phyloP scores from a whole-genome alignment of 2,797 vertebrate species.

The Neostethus bicornis region DNA sequence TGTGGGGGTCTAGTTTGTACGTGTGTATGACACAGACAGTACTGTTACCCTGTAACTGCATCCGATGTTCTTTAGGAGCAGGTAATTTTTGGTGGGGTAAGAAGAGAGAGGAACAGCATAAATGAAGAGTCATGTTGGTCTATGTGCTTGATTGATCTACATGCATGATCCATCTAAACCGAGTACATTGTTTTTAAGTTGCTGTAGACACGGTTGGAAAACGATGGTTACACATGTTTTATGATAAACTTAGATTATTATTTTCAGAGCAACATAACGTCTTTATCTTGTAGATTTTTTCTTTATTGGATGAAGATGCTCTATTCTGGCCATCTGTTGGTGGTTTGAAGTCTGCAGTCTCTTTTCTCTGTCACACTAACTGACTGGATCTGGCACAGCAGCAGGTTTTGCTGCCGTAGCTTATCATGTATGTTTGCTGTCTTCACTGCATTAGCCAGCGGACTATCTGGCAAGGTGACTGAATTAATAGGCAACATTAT shows the following conservation, averaged over 20 bases:
- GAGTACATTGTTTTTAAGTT: not conserved
- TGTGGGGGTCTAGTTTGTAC: constrained; percentile 38
- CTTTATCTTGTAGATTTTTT: constrained; percentile 18
- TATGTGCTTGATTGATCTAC: constrained; percentile 29
- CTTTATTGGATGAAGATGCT: constrained; percentile 35
- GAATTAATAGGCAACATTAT: constrained; percentile 57
- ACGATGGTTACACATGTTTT: not conserved
- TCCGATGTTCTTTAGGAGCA: constrained; percentile 8
- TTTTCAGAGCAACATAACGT: constrained; percentile 7
- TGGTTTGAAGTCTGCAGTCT: constrained; percentile 47
- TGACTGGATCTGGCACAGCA: constrained; percentile 58
- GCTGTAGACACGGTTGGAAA: not conserved
- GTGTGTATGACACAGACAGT: constrained; percentile 12
- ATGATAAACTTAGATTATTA: not conserved
- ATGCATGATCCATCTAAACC: constrained; percentile 19
- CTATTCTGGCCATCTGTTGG: constrained; percentile 52
- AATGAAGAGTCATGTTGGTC: constrained; percentile 20
- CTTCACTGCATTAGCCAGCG: constrained; percentile 50
- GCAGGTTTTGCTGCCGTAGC: constrained; percentile 49
- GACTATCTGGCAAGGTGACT: constrained; percentile 43
- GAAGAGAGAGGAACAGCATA: too few species aligned
- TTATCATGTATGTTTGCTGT: constrained; percentile 60
- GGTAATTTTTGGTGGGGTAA: constrained; percentile 36
- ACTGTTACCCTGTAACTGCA: not conserved
- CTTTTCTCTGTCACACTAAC: constrained; percentile 61